phyloP scores from a whole-genome alignment of 2,113 vertebrate species.

The Rhadina sibilatrix region DNA sequence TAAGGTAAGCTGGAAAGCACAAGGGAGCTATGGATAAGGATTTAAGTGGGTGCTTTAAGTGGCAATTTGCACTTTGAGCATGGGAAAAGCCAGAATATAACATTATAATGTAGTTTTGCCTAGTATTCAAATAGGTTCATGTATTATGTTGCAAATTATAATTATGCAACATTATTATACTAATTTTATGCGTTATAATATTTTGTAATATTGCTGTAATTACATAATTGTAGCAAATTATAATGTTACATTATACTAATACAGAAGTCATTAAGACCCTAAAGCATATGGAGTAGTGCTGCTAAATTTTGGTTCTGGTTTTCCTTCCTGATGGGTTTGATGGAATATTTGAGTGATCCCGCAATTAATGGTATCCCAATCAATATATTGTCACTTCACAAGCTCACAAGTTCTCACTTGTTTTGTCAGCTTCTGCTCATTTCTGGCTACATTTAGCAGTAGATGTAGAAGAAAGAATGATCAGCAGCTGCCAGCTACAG shows the following conservation, averaged over 20 bases:
- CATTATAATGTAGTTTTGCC: not conserved
- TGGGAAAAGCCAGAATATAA: not conserved
- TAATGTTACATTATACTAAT: not conserved
- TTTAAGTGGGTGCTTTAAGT: not conserved
- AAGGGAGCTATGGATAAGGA: not conserved
- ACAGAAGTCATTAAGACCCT: not conserved
- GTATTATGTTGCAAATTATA: not conserved
- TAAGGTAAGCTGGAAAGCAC: not conserved
- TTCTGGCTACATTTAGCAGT: not conserved
- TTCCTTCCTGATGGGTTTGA: not conserved
- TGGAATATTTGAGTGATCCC: not conserved
- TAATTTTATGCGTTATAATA: not conserved
- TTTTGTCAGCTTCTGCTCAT: not conserved
- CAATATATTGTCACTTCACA: not conserved
- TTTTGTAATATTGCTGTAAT: conserved; percentile 31
- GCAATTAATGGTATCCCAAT: not conserved
- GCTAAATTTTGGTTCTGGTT: not conserved
- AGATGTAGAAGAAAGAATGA: not conserved
- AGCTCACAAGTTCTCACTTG: not conserved
- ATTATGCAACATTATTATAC: conserved; percentile 1
- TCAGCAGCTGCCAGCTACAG: not conserved
- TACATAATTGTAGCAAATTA: conserved; percentile 14
- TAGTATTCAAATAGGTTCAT: not conserved
- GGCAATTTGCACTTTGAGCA: not conserved
- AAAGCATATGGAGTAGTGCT: not conserved